Percentiles rank a stretch among this genome's conserved stretches.
Evolutionary conservation across 2,113 vertebrate species (phyloP).

Genomic region (Parotia lawesii): DNA sequence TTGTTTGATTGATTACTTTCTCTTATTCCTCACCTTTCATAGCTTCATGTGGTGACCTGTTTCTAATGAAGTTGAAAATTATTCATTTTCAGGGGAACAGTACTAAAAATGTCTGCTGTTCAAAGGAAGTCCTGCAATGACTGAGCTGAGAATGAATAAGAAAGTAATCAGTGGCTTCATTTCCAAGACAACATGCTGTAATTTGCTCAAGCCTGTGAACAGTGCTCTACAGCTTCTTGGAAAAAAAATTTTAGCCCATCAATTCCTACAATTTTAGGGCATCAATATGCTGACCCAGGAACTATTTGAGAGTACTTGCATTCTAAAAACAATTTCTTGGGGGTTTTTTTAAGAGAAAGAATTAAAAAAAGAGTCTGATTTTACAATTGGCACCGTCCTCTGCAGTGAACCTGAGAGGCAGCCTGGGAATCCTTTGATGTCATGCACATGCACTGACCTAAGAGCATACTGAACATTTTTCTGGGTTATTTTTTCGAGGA

Average conservation of each 20-base stretch:
- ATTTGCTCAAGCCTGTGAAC: constrained; percentile 36
- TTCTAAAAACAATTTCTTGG: neutral
- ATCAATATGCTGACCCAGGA: constrained; percentile 10
- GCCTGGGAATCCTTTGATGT: constrained; percentile 51
- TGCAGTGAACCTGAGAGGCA: constrained; percentile 33
- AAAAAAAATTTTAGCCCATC: neutral
- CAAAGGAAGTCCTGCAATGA: constrained; percentile 42
- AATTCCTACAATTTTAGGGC: constrained; percentile 18
- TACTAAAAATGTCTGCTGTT: constrained; percentile 38
- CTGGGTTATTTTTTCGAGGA: constrained; percentile 37
- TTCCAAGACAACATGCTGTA: constrained; percentile 50
- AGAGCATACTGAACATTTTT: constrained; percentile 41
- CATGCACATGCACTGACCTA: constrained; percentile 38
- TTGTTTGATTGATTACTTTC: constrained; percentile 71
- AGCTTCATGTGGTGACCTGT: constrained; percentile 44
- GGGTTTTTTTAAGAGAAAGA: neutral
- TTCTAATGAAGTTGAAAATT: constrained; percentile 70
- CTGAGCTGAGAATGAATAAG: constrained; percentile 45
- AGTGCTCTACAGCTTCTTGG: constrained; percentile 6
- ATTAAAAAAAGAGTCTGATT: neutral
- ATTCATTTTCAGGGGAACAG: constrained; percentile 51
- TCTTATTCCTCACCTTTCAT: constrained; percentile 45
- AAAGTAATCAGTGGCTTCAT: constrained; percentile 63
- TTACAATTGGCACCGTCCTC: constrained; percentile 18
- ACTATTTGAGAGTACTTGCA: constrained; percentile 14